phyloP scores from a whole-genome alignment of 2,113 vertebrate genomes.

The Trematomus loennbergii region DNA sequence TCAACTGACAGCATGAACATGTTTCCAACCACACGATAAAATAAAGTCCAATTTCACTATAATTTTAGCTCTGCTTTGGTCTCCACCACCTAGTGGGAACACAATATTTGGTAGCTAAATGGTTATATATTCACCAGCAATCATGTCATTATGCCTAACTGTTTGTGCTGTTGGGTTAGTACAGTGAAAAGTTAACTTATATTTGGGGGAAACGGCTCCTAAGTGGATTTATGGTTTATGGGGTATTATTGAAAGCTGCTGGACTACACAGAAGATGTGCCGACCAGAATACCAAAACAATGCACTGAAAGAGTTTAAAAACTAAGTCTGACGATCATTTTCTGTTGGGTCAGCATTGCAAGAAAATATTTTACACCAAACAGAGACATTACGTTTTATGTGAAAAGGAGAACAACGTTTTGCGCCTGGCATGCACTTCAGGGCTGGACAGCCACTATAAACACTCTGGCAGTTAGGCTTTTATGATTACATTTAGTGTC shows the following conservation, averaged over 20 bases:
- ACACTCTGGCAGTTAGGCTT: background rate
- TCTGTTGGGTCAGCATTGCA: background rate
- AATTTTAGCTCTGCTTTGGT: background rate
- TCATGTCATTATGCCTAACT: background rate
- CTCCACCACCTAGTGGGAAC: too few relatives aligned
- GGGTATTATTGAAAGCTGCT: background rate
- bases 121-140: background rate
- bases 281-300: background rate
- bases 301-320: background rate
- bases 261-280: background rate
- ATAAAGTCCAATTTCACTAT: background rate
- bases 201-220: background rate
- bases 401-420: background rate
- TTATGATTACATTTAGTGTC: background rate
- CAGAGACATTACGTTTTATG: background rate
- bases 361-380: background rate
- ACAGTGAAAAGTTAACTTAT: too few relatives aligned
- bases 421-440: background rate
- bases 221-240: constrained; percentile 2
- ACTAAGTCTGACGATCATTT: background rate
- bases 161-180: background rate
- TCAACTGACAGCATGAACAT: constrained; percentile 4
- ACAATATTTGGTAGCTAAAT: background rate
- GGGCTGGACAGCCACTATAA: background rate
- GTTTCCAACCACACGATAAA: background rate